Evolutionary conservation across 2,888 invertebrate species (phyloP).

Genomic region (Byasa hedistus): DNA sequence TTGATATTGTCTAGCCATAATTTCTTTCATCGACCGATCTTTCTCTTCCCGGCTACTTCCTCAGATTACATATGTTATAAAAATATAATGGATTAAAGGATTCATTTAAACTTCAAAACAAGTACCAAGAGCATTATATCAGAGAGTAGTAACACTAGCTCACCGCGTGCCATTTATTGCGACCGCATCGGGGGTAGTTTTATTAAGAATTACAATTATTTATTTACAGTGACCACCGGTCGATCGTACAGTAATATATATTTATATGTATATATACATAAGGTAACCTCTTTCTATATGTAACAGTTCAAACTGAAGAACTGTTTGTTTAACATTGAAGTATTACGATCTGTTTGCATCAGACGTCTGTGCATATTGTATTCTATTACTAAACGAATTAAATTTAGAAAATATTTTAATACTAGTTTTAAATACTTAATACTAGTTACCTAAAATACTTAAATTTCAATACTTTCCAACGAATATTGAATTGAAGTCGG

Average conservation of each 20-base stretch:
- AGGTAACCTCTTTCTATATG: constrained; percentile 45
- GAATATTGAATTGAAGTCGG: too few species aligned
- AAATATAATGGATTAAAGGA: too few species aligned
- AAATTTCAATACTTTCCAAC: too few species aligned
- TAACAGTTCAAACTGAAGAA: constrained; percentile 29
- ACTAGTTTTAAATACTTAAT: too few species aligned
- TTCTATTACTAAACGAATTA: background rate
- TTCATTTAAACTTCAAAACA: constrained; percentile 15
- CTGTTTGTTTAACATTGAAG: constrained; percentile 21
- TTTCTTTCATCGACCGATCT: too few species aligned
- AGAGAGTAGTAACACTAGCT: constrained; percentile 36
- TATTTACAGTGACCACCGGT: constrained; percentile 54
- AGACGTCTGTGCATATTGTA: background rate
- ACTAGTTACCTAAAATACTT: too few species aligned
- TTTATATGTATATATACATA: constrained; percentile 18
- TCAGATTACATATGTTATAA: too few species aligned
- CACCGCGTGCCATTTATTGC: constrained; percentile 66
- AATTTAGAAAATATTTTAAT: too few species aligned
- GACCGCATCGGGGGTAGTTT: constrained; percentile 61
- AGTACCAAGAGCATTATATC: constrained; percentile 51
- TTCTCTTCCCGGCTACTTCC: too few species aligned
- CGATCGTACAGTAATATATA: constrained; percentile 42
- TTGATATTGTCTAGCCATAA: too few species aligned
- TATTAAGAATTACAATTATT: constrained; percentile 76
- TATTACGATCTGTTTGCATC: constrained; percentile 13